Evolutionary conservation across 2,888 invertebrate species (phyloP).

Genomic region (Dione vanillae): DNA sequence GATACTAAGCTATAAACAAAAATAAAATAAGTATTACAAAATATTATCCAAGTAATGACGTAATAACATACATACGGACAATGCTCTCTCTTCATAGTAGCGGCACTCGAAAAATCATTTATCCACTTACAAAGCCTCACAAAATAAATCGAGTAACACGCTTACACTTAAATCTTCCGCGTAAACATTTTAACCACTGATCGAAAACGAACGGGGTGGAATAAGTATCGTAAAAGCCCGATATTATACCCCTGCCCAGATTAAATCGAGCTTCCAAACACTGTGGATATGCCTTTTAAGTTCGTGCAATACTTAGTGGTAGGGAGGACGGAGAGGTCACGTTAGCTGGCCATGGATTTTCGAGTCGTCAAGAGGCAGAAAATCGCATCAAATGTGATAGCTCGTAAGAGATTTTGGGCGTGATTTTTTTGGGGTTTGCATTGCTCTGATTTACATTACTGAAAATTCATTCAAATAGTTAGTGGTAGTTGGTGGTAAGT

Average conservation of each 20-base stretch:
- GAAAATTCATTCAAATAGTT: background rate
- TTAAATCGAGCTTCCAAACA: constrained; percentile 41
- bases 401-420: constrained; percentile 36
- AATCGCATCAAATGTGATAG: constrained; percentile 66
- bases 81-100: background rate
- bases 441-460: constrained; percentile 6
- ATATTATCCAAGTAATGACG: too few species aligned
- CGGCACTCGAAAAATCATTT: constrained; percentile 26
- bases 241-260: constrained; percentile 50
- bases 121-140: constrained; percentile 23
- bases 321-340: constrained; percentile 40
- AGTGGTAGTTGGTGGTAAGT: background rate
- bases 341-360: constrained; percentile 53
- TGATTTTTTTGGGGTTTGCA: constrained; percentile 38
- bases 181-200: constrained; percentile 62
- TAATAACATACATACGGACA: too few species aligned
- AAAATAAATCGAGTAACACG: constrained; percentile 45
- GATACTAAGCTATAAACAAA: too few species aligned
- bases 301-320: background rate
- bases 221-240: constrained; percentile 56
- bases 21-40: too few species aligned
- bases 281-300: background rate
- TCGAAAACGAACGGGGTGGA: constrained; percentile 57
- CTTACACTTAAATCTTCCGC: constrained; percentile 54
- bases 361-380: constrained; percentile 72